These are phyloP conservation scores for Aethina tumida DNA, from an alignment of 1,140 invertebrate genomes.

Conservation along the genomic window DNA sequence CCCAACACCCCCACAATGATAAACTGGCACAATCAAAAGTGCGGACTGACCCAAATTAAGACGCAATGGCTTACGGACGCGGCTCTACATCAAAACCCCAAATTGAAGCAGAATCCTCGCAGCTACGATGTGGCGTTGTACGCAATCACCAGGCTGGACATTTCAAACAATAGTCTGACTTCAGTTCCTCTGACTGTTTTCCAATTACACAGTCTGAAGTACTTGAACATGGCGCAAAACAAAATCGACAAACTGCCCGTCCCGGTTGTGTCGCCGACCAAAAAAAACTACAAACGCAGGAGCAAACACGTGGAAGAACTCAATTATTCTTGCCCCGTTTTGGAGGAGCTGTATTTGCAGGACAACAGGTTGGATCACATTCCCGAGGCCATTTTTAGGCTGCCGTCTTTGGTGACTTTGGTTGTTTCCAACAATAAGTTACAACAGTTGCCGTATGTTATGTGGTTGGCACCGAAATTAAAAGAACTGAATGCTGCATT, in stretches of 20 bases:
- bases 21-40: conserved; percentile 85
- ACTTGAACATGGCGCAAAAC: conserved; percentile 81
- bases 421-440: conserved; percentile 93
- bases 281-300: conserved; percentile 32
- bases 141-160: conserved; percentile 87
- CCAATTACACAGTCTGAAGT: conserved; percentile 65
- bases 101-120: conserved; percentile 59
- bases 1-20: conserved; percentile 84
- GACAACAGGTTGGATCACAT: conserved; percentile 77
- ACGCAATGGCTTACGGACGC: conserved; percentile 80
- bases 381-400: conserved; percentile 68
- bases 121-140: conserved; percentile 66
- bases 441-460: conserved; percentile 67
- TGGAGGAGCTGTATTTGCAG: conserved; percentile 85
- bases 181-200: conserved; percentile 75
- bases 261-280: conserved; percentile 24
- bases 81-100: conserved; percentile 73
- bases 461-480: conserved; percentile 86
- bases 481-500: conserved; percentile 85
- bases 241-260: conserved; percentile 65
- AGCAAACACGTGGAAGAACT: conserved; percentile 32
- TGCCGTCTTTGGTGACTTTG: conserved; percentile 70
- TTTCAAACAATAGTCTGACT: conserved; percentile 82
- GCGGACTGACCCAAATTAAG: conserved; percentile 54
- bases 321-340: conserved; percentile 56